Percentiles rank a stretch among this genome's conserved stretches.
Conservation (phyloP, 2,888 invertebrate species). For the Caenorhabditis imperialis region DNA sequence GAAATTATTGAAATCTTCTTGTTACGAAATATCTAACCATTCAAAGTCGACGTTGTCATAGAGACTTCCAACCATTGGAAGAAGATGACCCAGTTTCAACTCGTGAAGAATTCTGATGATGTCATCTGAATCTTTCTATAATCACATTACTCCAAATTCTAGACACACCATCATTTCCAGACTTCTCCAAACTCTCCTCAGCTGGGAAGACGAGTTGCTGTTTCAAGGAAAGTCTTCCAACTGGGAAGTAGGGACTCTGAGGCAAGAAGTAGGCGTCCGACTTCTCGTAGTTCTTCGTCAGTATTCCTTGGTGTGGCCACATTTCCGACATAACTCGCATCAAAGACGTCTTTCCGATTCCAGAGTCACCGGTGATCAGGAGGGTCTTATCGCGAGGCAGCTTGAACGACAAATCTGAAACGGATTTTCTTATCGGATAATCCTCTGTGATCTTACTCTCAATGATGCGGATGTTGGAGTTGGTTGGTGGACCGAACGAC, state of each 20-base stretch:
- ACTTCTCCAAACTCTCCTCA: slow-evolving; percentile 3
- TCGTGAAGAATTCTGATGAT: slow-evolving; percentile 78
- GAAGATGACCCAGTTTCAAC: slow-evolving; percentile 75
- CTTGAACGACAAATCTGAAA: slow-evolving; percentile 79
- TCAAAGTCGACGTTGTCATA: slow-evolving; percentile 79
- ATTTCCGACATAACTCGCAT: slow-evolving; percentile 92
- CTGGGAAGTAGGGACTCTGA: slow-evolving; percentile 81
- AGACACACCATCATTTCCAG: slow-evolving; percentile 22
- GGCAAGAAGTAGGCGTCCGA: slow-evolving; percentile 80
- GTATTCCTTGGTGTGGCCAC: slow-evolving; percentile 85
- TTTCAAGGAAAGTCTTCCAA: slow-evolving; percentile 78
- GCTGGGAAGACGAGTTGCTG: slow-evolving; percentile 53
- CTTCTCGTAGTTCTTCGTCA: slow-evolving; percentile 28
- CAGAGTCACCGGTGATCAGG: slow-evolving; percentile 93
- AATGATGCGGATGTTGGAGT: slow-evolving; percentile 53
- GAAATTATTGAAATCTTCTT: background rate
- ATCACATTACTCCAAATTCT: too few relatives aligned
- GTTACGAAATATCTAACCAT: slow-evolving; percentile 78
- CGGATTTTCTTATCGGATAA: background rate
- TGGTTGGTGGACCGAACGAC: slow-evolving; percentile 51
- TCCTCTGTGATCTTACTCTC: slow-evolving; percentile 36
- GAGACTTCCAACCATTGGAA: slow-evolving; percentile 78
- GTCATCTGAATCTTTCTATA: slow-evolving; percentile 36
- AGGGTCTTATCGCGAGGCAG: slow-evolving; percentile 81
- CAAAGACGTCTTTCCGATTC: slow-evolving; percentile 91